A percentile compares a stretch with the other conserved stretches of the same genome.
Evolutionary conservation across 2,797 vertebrate genomes (phyloP).

Genomic region (Muraenolepis orangiensis): DNA sequence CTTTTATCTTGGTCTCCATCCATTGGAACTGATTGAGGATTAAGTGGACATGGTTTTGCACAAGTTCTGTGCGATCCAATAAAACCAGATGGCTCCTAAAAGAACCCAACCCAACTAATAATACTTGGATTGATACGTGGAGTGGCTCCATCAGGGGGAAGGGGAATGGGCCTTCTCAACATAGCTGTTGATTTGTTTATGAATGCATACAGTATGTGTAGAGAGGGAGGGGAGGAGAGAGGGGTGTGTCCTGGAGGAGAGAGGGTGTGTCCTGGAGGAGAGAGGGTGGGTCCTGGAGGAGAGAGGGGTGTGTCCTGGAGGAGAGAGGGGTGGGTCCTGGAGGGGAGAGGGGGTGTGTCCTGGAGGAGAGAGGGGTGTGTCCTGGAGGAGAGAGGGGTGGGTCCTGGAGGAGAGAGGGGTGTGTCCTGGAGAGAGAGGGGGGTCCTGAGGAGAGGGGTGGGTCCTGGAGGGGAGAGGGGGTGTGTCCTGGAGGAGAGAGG

Average conservation of each 20-base stretch:
- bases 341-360: constrained; percentile 18
- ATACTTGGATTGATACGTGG: not conserved
- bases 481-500: constrained; percentile 21
- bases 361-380: constrained; percentile 24
- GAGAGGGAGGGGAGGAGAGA: constrained; percentile 18
- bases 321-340: no score
- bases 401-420: constrained; percentile 23
- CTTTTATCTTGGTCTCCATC: not conserved
- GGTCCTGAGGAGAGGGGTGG: no score
- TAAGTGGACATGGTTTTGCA: not conserved
- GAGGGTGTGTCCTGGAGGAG: constrained; percentile 23
- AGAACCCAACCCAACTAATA: not conserved
- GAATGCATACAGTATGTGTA: not conserved
- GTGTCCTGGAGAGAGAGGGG: constrained; percentile 22
- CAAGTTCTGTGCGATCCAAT: no score
- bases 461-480: constrained; percentile 23
- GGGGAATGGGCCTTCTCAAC: no score
- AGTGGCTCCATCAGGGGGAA: not conserved
- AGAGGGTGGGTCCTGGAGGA: constrained; percentile 21
- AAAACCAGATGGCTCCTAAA: not conserved
- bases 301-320: constrained; percentile 22
- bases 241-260: constrained; percentile 20
- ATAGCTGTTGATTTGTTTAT: not conserved
- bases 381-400: constrained; percentile 22
- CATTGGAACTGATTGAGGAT: not conserved